Conservation (phyloP, 2,113 vertebrate genomes). For the Petrocephalus zakoni region DNA sequence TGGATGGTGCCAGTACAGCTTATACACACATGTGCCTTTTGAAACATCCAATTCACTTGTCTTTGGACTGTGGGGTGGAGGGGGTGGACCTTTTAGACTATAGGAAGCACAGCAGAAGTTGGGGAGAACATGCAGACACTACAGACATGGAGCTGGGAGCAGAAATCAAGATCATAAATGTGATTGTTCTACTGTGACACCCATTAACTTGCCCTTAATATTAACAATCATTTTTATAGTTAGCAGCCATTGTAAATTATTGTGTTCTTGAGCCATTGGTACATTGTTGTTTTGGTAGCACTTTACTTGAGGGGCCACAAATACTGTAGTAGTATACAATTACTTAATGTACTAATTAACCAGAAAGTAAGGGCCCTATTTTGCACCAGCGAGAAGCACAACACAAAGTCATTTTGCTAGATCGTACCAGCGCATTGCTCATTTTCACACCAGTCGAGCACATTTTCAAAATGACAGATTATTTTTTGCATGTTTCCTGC, state of each 20-base stretch:
- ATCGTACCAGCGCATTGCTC: no score
- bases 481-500: no score
- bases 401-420: no score
- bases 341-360: background rate
- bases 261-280: background rate
- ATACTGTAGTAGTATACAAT: background rate
- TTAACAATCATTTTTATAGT: background rate
- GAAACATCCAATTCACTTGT: background rate
- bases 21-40: background rate
- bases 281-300: background rate
- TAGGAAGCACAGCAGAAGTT: background rate
- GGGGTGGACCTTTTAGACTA: background rate
- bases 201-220: background rate
- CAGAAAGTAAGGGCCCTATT: background rate
- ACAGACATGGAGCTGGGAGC: background rate
- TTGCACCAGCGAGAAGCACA: no score
- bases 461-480: no score
- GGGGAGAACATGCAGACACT: background rate
- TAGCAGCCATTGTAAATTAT: background rate
- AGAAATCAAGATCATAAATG: background rate
- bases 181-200: background rate
- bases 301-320: background rate
- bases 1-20: background rate
- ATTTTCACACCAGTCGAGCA: no score
- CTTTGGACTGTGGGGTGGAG: background rate